Evolutionary conservation across 2,113 vertebrate species (phyloP).

Genomic region (Xenopus borealis): DNA sequence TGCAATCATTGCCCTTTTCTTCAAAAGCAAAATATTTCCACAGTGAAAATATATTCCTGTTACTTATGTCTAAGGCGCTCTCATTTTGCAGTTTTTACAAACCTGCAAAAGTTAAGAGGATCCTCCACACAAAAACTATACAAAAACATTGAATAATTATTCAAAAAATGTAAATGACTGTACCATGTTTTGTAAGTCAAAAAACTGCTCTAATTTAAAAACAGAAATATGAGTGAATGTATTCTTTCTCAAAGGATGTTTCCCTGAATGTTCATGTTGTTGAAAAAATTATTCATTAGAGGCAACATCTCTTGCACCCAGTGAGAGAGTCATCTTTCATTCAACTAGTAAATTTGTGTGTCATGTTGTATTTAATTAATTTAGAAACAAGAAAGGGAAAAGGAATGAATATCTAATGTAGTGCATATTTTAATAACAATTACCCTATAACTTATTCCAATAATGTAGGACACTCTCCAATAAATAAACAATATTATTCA

Average conservation of each 20-base stretch:
- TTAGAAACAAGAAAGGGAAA: constrained; percentile 37
- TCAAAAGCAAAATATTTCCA: too few species aligned
- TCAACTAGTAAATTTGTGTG: constrained; percentile 38
- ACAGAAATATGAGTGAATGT: too few species aligned
- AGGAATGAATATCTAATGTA: constrained; percentile 41
- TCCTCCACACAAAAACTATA: too few species aligned
- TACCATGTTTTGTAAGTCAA: neutral
- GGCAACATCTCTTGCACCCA: constrained; percentile 15
- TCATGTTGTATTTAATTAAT: constrained; percentile 43
- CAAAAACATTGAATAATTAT: too few species aligned
- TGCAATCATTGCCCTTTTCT: too few species aligned
- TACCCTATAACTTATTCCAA: constrained; percentile 38
- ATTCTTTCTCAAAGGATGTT: neutral
- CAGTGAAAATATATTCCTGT: too few species aligned
- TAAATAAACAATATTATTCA: constrained; percentile 43
- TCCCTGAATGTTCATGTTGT: constrained; percentile 1
- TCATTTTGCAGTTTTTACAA: too few species aligned
- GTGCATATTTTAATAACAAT: constrained; percentile 45
- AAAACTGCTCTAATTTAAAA: too few species aligned
- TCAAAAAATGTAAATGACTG: too few species aligned
- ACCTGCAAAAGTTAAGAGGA: too few species aligned
- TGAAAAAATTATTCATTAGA: neutral
- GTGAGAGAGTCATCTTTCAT: constrained; percentile 33
- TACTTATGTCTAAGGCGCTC: too few species aligned
- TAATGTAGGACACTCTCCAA: constrained; percentile 38